Evolutionary conservation across 2,797 vertebrate species (phyloP), one percentile per base, ranked within the genome.

Genomic region (Karalla daura): DNA sequence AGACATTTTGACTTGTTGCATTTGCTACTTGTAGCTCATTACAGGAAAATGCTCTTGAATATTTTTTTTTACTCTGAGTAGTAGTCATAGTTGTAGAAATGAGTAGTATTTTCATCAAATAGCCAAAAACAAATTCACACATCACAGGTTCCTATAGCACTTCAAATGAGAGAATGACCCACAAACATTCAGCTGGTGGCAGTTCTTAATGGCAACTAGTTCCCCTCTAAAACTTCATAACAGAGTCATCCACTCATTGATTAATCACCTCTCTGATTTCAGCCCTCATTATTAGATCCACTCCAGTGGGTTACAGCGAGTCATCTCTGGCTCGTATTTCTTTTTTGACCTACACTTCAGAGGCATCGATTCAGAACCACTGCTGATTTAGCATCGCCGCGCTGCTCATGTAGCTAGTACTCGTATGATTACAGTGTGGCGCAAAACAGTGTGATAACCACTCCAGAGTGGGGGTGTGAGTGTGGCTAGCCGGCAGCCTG

Each of bases 381-480:
- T 4, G 30, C 28, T 54, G 33, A 36, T 60, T 63, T 18, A 45
- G 28, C 43, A 44, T 40, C 28, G 33, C 24, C 25, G 41, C 9
- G 8, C 20, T 27, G 6, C 64, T 44, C 21, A 44, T 43, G 33
- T 24, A 43, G 46, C 68, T 70, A 13, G 24, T 56, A 67, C 61
- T 23, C 40, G 43, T 58, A 35, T 33, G 25, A 86, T 75, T 63
- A 63, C 65, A 63, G 43, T 20, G 33, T 32, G 47, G 55, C 24
- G 41, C 43, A 54, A 43, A 71, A 70, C 54, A 64, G 55, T 61
- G 20, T 36, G 36, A 55, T 56, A 70, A 54, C 50, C 58, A 78
- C n/a, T 49, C n/a, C n/a, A n/a, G n/a, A n/a, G n/a, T n/a, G n/a
- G n/a, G n/a, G n/a, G n/a, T n/a, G n/a, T n/a, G n/a, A n/a, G n/a